Evolutionary conservation across 2,888 invertebrate genomes (phyloP), one percentile per base, ranked within the genome.

Genomic region (Hydropsyche betteni): DNA sequence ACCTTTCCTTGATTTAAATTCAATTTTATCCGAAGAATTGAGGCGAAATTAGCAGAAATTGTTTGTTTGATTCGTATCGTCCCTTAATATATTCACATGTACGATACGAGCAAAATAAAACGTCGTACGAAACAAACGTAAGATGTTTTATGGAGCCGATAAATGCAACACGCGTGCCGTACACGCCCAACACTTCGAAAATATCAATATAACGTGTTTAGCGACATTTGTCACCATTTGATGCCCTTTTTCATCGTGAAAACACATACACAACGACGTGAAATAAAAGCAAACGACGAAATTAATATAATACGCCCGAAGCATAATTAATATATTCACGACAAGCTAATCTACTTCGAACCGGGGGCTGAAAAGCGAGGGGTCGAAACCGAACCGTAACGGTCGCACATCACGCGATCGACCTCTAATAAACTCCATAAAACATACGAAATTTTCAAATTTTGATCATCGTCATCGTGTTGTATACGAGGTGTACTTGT

Each of bases 201-300:
- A 64, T 64, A 64, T 64, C 64, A 64, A 64, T 64, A 69, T 72
- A 33, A 72, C 72, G 72, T 72, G 72, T 72, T 72, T 61, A 44
- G 44, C 55, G 72, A 72, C 72, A 72, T 72, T 72, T 72, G 72
- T 72, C 72, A 72, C 72, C 61, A 53, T 72, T 72, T 72, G 58
- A 61, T 44, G 58, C 44, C 44, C 44, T 44, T 44, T 44, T 44
- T 44, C 44, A 44, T 44, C 44, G 44, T 44, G 44, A 44, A 44
- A 44, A 44, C 10, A 44, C 44, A 44, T 10, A 10, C 10, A 44
- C 10, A 44, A 24, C 24, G 6, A 44, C 44, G 44, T 44, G 44
- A 44, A 44, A 44, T 44, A 44, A 44, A 44, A 44, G 44, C 44
- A 44, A 6, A 44, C 44, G 44, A 44, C 44, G 10, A 44, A 44